These are phyloP conservation scores for Sebastolobus alascanus DNA, from an alignment of 2,797 vertebrate species.

Conservation along the genomic window DNA sequence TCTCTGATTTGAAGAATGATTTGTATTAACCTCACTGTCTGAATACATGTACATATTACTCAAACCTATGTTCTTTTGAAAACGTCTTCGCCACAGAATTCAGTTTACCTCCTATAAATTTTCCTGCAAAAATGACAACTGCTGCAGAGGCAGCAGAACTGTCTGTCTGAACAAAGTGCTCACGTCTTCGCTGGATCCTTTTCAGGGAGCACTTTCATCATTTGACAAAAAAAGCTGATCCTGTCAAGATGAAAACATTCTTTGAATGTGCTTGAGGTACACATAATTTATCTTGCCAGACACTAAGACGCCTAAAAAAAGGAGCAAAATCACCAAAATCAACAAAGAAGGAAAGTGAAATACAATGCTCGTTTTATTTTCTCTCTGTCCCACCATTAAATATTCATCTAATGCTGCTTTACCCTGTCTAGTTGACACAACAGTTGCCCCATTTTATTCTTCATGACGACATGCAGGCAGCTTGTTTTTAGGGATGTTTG, in stretches of 20 bases:
- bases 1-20: conserved; percentile 2
- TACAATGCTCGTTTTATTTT: conserved; percentile 11
- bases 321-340: conserved; percentile 11
- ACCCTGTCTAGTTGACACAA: conserved; percentile 7
- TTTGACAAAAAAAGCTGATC: conserved; percentile 44
- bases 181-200: conserved; percentile 29
- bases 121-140: not conserved
- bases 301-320: conserved; percentile 14
- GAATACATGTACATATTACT: conserved; percentile 1
- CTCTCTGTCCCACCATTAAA: conserved; percentile 21
- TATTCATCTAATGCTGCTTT: conserved; percentile 21
- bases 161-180: conserved; percentile 36
- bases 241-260: conserved; percentile 44
- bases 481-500: conserved; percentile 23
- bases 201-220: conserved; percentile 56
- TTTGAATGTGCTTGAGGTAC: conserved; percentile 37
- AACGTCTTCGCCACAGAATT: conserved; percentile 11
- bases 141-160: conserved; percentile 40
- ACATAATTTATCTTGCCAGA: conserved; percentile 28
- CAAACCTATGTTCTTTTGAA: conserved; percentile 11
- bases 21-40: not conserved
- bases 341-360: conserved; percentile 24
- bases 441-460: conserved; percentile 5
- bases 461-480: not conserved
- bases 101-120: conserved; percentile 9